Evolutionary conservation across 2,113 vertebrate species (phyloP).

Genomic region (Balaeniceps rex): DNA sequence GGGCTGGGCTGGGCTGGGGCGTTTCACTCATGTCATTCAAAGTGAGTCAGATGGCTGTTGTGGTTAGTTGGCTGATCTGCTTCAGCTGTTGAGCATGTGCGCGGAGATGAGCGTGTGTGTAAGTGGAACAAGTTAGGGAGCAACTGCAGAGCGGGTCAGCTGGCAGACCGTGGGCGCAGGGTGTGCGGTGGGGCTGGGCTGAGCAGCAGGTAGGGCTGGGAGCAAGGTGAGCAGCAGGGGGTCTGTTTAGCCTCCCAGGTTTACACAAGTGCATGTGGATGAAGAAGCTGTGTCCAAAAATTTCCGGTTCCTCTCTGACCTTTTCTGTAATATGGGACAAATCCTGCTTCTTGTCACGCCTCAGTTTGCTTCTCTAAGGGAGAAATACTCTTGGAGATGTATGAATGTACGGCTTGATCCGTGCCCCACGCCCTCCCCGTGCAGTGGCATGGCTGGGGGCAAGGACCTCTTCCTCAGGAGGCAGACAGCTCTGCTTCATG

Average conservation of each 20-base stretch:
- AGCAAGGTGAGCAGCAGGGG: neutral
- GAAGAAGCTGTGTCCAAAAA: neutral
- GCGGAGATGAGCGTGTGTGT: accelerated
- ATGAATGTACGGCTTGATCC: neutral
- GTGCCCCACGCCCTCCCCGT: accelerated
- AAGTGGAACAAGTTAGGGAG: neutral
- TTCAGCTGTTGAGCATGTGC: neutral
- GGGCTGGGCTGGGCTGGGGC: neutral
- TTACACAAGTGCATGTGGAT: neutral
- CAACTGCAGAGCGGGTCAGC: neutral
- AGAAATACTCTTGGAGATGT: neutral
- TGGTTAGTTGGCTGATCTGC: neutral
- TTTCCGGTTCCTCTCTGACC: neutral
- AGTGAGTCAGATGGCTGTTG: neutral
- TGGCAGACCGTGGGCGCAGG: neutral
- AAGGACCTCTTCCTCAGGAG: neutral
- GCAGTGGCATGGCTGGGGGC: neutral
- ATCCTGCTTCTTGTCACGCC: neutral
- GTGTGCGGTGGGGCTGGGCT: neutral
- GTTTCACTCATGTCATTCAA: neutral
- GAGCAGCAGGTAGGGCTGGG: neutral
- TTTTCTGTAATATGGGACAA: neutral
- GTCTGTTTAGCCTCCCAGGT: neutral
- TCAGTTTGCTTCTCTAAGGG: neutral
- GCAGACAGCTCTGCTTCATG: neutral